Evolutionary conservation across 2,888 invertebrate species (phyloP).

Genomic region (Trachelus iudaicus): DNA sequence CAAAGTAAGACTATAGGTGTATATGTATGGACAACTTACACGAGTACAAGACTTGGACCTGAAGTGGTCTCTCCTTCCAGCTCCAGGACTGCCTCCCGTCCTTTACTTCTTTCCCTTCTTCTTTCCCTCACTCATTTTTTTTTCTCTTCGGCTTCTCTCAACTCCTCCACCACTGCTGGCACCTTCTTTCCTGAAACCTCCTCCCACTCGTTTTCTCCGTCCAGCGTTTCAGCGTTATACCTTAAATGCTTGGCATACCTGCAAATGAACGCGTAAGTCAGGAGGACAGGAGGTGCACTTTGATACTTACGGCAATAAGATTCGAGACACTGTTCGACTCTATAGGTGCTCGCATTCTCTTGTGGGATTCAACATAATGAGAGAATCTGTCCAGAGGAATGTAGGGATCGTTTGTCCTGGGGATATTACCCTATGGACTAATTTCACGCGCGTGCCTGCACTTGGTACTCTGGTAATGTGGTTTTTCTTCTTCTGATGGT

Average conservation of each 20-base stretch:
- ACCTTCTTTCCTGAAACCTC: slow-evolving; percentile 22
- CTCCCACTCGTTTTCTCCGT: slow-evolving; percentile 37
- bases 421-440: not conserved
- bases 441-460: not conserved
- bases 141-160: slow-evolving; percentile 15
- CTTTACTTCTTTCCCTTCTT: slow-evolving; percentile 13
- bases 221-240: slow-evolving; percentile 31
- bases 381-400: not conserved
- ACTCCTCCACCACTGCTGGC: slow-evolving; percentile 4
- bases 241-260: slow-evolving; percentile 47
- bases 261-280: slow-evolving; percentile 40
- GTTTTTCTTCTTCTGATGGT: not conserved
- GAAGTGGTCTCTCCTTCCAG: slow-evolving; percentile 13
- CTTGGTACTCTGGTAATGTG: not conserved
- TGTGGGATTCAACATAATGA: not conserved
- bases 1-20: not conserved
- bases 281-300: not conserved
- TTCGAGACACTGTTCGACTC: not conserved
- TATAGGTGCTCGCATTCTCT: not conserved
- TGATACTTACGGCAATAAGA: not conserved
- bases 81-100: slow-evolving; percentile 15
- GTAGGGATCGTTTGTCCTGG: not conserved
- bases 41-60: not conserved
- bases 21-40: not conserved
- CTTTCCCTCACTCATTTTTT: slow-evolving; percentile 11